Evolutionary conservation across 1,140 invertebrate species (phyloP), one percentile per base, ranked within the genome.

Genomic region (Euschistus heros): DNA sequence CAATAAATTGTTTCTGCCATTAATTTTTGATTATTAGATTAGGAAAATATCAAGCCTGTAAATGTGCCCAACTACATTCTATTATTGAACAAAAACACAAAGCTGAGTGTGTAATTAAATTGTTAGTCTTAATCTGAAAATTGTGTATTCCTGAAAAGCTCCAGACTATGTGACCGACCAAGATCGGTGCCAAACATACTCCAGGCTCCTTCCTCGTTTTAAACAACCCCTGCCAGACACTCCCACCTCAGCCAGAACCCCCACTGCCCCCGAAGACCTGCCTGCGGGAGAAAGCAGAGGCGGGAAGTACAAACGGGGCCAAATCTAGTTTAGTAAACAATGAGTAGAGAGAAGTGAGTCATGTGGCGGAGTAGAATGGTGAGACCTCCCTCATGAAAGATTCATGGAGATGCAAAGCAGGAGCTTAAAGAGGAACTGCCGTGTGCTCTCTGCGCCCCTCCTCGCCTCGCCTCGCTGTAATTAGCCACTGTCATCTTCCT

Each of bases 251-350:
- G 46, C 42, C n/a, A n/a, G 27, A 10, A 37, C 33, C 33, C 13
- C 6, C 13, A 4, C 33, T 37, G 33, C 33, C 5, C 33, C 33
- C 33, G 33, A 37, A 37, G 54, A 27, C 18, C 46, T 10, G 27
- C 60, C 60, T 15, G 13, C 30, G 3, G 50, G 50, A 22, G 24
- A 54, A 22, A 26, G 50, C 24, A 26, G 50, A 20, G 50, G 59
- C 17, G 33, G 59, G 37, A 66, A 62, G 61, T 60, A 62, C 65
- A 66, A 66, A 66, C 65, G 65, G 46, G 65, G 52, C 65, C 65
- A 66, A 66, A 66, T 66, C 65, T 66, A 66, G 65, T 66, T 66
- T 66, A 66, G 65, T 66, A 66, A 66, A 66, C 65, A 66, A 66
- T 66, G 65, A 66, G 65, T 61, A 60, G 61, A 61, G 61, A 61